Base-by-base conservation (phyloP, 2,888 invertebrate genomes). In the Gibbula magus region DNA sequence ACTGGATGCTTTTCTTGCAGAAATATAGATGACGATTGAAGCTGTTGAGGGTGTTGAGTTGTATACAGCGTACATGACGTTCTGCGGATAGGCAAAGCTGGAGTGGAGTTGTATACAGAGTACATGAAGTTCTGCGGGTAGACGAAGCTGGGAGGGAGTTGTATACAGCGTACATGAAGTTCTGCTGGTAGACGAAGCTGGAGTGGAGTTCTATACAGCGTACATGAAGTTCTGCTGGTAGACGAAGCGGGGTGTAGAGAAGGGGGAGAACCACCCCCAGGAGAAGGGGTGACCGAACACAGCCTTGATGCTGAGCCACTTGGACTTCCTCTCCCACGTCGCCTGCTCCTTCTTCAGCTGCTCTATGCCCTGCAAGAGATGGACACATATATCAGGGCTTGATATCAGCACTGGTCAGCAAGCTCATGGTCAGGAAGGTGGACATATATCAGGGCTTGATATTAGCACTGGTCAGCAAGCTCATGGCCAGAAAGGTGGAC, bases 301-400 rank as follows among this genome's bases (percentile, higher is more conserved):
- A 0, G 97, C 96, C 92, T 98, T 98, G 87, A 99, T 96, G 90
- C 97, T 98, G 94, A 97, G 96, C 96, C 98, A 97, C 75, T 97
- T 94, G 0, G 97, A 97, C 89, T 97, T 97, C 89, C 96, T 96
- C 74, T 96, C 96, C 97, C 98, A 98, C 18, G 96, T 94, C 0
- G 97, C 97, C 93, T 98, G 96, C 91, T 99, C 99, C 91, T 98
- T 98, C 93, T 99, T 99, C 89, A 99, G 93, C 93, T 98, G 97
- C 92, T 99, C 99, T 87, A 99, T 99, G 61, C 98, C 98, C 97
- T 98, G 70, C 92, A 93, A 81, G 32, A 79, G 73, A 78, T 10
- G 4, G 45, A 45, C 35, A 35, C 35, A 35, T 35, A 35, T 35
- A 35, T n/a, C 35, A 35, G 35, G 35, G 35, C 4, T 35, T 35